These are phyloP conservation scores for Meliscaeva auricollis DNA, from an alignment of 2,888 invertebrate species.

Conservation along the genomic window DNA sequence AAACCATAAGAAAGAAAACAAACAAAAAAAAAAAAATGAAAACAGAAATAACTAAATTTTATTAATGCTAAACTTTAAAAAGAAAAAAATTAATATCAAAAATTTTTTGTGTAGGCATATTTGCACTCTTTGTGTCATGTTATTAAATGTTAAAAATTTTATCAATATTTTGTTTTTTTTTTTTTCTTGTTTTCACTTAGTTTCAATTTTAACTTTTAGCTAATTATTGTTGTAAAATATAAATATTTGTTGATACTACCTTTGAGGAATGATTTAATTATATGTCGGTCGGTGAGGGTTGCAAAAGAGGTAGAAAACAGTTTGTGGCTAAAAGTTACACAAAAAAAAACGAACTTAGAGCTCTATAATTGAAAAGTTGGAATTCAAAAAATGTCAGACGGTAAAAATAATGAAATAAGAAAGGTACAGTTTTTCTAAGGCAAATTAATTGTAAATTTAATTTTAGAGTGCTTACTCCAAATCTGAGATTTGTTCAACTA, in stretches of 20 bases:
- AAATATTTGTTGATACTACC: neutral
- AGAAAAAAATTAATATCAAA: slow-evolving; percentile 26
- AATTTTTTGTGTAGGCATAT: slow-evolving; percentile 68
- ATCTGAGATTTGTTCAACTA: too few species aligned
- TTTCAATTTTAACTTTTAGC: slow-evolving; percentile 33
- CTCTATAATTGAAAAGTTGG: too few species aligned
- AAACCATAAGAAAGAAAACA: neutral
- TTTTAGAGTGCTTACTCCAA: too few species aligned
- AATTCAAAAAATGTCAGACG: too few species aligned
- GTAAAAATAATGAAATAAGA: too few species aligned
- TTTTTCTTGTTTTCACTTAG: neutral
- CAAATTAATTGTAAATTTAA: too few species aligned
- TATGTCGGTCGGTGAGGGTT: neutral
- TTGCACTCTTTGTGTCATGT: slow-evolving; percentile 66
- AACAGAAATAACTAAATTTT: slow-evolving; percentile 35
- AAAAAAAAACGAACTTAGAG: too few species aligned
- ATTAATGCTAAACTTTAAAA: slow-evolving; percentile 55
- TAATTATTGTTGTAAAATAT: neutral
- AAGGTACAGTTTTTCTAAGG: too few species aligned
- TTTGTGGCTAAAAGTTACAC: too few species aligned
- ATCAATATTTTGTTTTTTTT: neutral
- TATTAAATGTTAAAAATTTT: slow-evolving; percentile 35
- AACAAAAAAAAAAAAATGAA: slow-evolving; percentile 1
- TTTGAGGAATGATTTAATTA: slow-evolving; percentile 1
- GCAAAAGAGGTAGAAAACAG: neutral